Base-by-base conservation (phyloP, 2,888 invertebrate species). In the Achlya flavicornis region DNA sequence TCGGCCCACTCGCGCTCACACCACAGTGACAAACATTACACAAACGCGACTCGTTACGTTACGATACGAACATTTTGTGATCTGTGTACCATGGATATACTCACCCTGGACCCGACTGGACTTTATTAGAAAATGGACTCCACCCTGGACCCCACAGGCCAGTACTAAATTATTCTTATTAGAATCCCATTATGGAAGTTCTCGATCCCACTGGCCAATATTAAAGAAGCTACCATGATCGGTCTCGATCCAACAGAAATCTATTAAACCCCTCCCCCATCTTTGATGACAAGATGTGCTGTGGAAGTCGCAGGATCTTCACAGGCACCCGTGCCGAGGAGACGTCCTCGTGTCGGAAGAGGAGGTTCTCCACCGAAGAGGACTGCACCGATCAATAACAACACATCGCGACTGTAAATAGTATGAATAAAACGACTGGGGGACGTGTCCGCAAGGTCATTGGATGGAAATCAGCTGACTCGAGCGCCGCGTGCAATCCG, bases 171-270 rank as follows among this genome's bases (percentile, higher is more conserved):
- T 64, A 74, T 82, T 81, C 82, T 80, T 78, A 80, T 80, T 77
- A 80, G 83, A 86, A 78, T 53, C 74, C 71, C 70, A 67, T 62
- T 75, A 84, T 88, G 85, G 83, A 81, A 65, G 83, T 88, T 74
- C 84, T 91, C 69, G 90, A 91, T 81, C 92, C 91, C 61, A 91
- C 91, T 61, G 91, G 91, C 64, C 90, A 91, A 80, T 91, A 92
- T 75, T 91, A 86, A 48, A 53, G 80, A 70, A 62, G 66, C 74
- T 70, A 83, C 61, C 64, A 92, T 92, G 92, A 79, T 90, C 78
- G 91, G 91, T 73, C 81, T 92, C 75, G 92, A 93, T 76, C 92
- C 92, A 67, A 93, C 92, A 65, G 92, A 92, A 85, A 89, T 92
- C 73, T 92, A 93, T 77, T 92, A 86, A 85, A 78, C 80, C 81